These are phyloP conservation scores for Mesorhabditis spiculigera DNA, from an alignment of 2,888 invertebrate genomes.

Conservation along the genomic window DNA sequence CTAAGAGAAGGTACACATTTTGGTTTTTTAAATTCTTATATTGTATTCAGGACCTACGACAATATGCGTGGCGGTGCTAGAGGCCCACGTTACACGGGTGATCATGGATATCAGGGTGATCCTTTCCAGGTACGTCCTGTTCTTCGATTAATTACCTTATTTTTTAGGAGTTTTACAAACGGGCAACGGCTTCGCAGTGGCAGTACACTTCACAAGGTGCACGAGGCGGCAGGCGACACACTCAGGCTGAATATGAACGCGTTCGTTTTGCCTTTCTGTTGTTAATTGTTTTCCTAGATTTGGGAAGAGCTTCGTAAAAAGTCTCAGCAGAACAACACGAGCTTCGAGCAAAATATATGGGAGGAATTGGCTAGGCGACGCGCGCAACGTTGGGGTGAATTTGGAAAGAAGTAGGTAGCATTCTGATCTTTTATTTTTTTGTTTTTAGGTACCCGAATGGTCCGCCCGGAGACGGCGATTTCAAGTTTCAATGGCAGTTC, in stretches of 20 bases:
- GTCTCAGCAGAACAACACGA: not conserved
- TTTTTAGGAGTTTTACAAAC: not conserved
- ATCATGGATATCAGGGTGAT: not conserved
- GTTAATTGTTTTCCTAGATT: constrained; percentile 16
- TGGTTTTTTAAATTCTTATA: not conserved
- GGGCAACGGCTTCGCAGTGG: not conserved
- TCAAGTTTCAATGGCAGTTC: constrained; percentile 5
- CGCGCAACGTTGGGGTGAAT: not conserved
- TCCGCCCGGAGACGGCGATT: not conserved
- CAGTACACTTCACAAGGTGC: not conserved
- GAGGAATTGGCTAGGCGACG: constrained; percentile 11
- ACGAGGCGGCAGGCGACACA: not conserved
- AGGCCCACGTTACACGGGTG: constrained; percentile 8
- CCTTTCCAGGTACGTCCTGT: not conserved
- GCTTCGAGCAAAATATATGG: not conserved
- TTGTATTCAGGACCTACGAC: constrained; percentile 8
- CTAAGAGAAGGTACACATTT: constrained; percentile 11
- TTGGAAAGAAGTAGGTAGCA: not conserved
- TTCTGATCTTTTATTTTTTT: not conserved
- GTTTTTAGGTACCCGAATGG: constrained; percentile 9
- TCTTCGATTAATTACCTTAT: not conserved
- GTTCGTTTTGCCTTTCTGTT: constrained; percentile 13
- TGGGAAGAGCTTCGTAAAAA: constrained; percentile 8
- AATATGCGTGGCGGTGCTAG: not conserved
- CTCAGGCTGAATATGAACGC: not conserved